Evolutionary conservation across 1,140 invertebrate genomes (phyloP).

Genomic region (Apis laboriosa): DNA sequence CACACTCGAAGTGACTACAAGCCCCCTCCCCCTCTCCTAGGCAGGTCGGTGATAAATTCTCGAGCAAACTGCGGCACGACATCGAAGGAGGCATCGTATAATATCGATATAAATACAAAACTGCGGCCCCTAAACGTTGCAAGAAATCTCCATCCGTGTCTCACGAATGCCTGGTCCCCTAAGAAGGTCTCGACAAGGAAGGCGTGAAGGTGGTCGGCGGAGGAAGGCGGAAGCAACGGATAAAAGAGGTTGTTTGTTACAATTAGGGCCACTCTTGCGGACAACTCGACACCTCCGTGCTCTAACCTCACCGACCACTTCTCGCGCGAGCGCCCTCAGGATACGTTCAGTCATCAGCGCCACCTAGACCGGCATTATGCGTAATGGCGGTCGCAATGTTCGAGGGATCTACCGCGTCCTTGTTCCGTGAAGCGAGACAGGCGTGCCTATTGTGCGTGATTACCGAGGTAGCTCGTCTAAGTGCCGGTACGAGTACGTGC

Average conservation of each 20-base stretch:
- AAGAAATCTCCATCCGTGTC: neutral
- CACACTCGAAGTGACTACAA: neutral
- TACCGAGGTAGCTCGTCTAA: slow-evolving; percentile 39
- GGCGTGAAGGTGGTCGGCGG: slow-evolving; percentile 6
- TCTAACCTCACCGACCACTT: slow-evolving; percentile 42
- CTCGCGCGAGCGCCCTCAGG: slow-evolving; percentile 44
- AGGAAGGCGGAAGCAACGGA: slow-evolving; percentile 43
- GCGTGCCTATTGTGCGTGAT: slow-evolving; percentile 47
- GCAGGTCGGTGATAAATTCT: slow-evolving; percentile 6
- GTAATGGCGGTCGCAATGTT: slow-evolving; percentile 66
- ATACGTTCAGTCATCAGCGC: slow-evolving; percentile 61
- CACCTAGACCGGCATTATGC: slow-evolving; percentile 62
- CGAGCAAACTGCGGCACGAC: neutral
- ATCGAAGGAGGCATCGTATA: neutral
- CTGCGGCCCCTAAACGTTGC: neutral
- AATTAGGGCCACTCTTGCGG: slow-evolving; percentile 67
- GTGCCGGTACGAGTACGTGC: slow-evolving; percentile 37
- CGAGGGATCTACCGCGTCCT: slow-evolving; percentile 39
- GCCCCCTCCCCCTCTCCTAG: neutral
- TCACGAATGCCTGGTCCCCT: too few species aligned
- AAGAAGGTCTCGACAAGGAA: neutral
- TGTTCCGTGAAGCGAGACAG: slow-evolving; percentile 20
- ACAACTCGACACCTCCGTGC: slow-evolving; percentile 34
- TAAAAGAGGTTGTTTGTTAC: slow-evolving; percentile 72
- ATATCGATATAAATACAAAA: slow-evolving; percentile 9